Evolutionary conservation across 2,113 vertebrate genomes (phyloP).

Genomic region (Aviceda subcristata): DNA sequence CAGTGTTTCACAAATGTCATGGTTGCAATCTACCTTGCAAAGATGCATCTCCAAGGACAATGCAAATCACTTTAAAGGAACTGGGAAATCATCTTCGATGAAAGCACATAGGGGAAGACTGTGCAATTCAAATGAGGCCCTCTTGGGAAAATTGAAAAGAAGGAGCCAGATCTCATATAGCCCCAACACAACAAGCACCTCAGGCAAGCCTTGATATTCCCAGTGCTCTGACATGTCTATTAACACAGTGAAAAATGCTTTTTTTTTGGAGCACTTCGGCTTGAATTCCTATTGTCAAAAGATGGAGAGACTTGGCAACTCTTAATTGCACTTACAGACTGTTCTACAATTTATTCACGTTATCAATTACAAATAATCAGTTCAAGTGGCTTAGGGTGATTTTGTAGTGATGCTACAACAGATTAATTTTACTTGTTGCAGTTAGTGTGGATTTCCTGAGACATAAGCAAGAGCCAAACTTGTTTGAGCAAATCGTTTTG

Average conservation of each 20-base stretch:
- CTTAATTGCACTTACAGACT: background rate
- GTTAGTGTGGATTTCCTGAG: background rate
- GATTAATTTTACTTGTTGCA: background rate
- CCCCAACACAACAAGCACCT: background rate
- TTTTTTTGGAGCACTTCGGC: background rate
- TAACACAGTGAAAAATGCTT: background rate
- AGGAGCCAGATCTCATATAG: background rate
- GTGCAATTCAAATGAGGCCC: background rate
- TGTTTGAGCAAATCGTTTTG: background rate
- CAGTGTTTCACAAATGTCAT: background rate
- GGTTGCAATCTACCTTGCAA: background rate
- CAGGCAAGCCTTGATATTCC: background rate
- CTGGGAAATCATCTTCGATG: background rate
- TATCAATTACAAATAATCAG: background rate
- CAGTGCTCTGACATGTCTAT: background rate
- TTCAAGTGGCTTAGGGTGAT: background rate
- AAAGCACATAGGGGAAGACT: background rate
- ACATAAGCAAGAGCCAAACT: background rate
- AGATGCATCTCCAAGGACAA: background rate
- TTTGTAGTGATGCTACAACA: background rate
- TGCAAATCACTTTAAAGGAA: background rate
- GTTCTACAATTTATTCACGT: background rate
- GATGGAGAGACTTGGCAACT: background rate
- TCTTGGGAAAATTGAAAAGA: background rate
- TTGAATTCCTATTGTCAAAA: background rate